Evolutionary conservation across 2,888 invertebrate species (phyloP), one percentile per base, ranked within the genome.

Genomic region (Xanthia icteritia): DNA sequence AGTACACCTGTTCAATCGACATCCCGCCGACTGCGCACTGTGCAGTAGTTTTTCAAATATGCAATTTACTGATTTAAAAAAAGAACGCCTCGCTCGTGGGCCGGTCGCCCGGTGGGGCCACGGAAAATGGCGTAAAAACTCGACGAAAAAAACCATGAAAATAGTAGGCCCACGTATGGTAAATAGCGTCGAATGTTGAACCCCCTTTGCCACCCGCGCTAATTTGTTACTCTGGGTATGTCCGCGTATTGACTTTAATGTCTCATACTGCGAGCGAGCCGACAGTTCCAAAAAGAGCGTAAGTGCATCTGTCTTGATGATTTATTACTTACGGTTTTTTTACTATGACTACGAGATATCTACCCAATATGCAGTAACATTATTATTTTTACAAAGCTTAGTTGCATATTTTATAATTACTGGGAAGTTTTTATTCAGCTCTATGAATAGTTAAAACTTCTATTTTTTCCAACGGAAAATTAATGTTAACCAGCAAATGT

Each of bases 61-160:
- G 96, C 96, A 96, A 96, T 96, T 96, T 96, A 95, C 95, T 95
- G 96, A 96, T 96, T 96, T 94, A 93, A 94, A 95, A 95, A 95
- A 94, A 94, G 91, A 93, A 94, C 86, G 88, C 88, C 86, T 81
- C 76, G 76, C 75, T 77, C 76, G 90, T 88, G 91, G 91, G 90
- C 91, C 91, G 92, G 92, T 91, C 94, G 90, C 92, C 92, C 93
- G 91, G 89, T 93, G 94, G 94, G 88, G 92, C 91, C 92, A 92
- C 91, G 93, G 94, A 94, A 95, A 95, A 95, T 93, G 94, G 94
- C 92, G 93, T 90, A 94, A 93, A 94, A 95, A 94, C 91, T 89
- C 89, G 92, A 94, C 89, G 88, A 93, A 94, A 94, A 94, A 91
- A 87, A 89, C 85, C 90, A 91, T 90, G 93, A 94, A 94, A 95